These are phyloP conservation scores for Dasysyrphus tricinctus DNA, from an alignment of 2,888 invertebrate genomes.

Conservation along the genomic window DNA sequence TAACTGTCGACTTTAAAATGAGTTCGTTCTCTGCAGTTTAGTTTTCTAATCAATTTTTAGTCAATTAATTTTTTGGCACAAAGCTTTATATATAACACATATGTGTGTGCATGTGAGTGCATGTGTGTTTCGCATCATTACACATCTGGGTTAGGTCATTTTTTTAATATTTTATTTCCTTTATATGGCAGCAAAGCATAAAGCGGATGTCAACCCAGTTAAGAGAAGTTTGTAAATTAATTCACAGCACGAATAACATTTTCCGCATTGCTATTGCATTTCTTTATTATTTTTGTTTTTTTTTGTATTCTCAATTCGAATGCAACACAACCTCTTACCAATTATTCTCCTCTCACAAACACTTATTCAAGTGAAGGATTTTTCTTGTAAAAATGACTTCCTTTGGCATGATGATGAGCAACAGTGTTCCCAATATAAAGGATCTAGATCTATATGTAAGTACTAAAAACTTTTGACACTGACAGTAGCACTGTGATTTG, in stretches of 20 bases:
- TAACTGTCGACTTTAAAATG: conserved; percentile 15
- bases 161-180: neutral
- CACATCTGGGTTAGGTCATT: conserved; percentile 11
- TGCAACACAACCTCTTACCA: conserved; percentile 58
- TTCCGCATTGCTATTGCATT: conserved; percentile 61
- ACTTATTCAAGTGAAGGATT: conserved; percentile 25
- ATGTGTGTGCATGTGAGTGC: neutral
- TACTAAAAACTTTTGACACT: neutral
- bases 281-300: conserved; percentile 37
- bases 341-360: conserved; percentile 61
- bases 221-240: conserved; percentile 40
- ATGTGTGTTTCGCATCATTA: neutral
- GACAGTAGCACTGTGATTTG: too few species aligned
- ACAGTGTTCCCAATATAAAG: conserved; percentile 3
- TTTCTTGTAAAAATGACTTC: conserved; percentile 17
- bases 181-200: neutral
- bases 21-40: neutral
- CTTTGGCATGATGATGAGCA: neutral
- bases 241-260: conserved; percentile 64
- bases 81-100: too few species aligned
- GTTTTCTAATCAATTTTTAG: conserved; percentile 20
- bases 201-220: conserved; percentile 34
- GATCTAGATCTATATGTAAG: neutral
- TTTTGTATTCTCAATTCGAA: conserved; percentile 56
- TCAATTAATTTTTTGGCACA: conserved; percentile 15